These are phyloP conservation scores for Cataglyphis cursor DNA, from an alignment of 2,888 invertebrate species.

Conservation along the genomic window DNA sequence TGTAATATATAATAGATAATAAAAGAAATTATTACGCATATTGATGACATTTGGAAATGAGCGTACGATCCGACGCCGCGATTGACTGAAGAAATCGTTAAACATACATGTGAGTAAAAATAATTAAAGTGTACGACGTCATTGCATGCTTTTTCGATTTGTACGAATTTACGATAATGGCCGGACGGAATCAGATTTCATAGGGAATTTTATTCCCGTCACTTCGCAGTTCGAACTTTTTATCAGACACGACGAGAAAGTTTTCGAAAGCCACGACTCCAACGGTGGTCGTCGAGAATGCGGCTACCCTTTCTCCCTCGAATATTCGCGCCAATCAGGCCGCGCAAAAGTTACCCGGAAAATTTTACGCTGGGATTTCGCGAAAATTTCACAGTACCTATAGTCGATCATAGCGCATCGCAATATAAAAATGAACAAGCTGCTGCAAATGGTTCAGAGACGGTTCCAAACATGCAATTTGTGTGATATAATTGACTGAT, in stretches of 20 bases:
- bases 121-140: constrained; percentile 56
- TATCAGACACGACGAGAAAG: constrained; percentile 65
- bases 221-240: constrained; percentile 68
- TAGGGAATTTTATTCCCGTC: constrained; percentile 69
- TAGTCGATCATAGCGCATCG: constrained; percentile 19
- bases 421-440: constrained; percentile 4
- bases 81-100: constrained; percentile 69
- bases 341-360: constrained; percentile 61
- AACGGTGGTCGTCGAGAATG: constrained; percentile 61
- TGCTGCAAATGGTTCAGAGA: neutral
- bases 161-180: constrained; percentile 70
- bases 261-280: constrained; percentile 69
- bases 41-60: constrained; percentile 60
- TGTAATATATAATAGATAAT: constrained; percentile 6
- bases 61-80: constrained; percentile 54
- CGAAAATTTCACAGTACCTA: constrained; percentile 34
- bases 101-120: constrained; percentile 63
- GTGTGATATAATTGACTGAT: neutral
- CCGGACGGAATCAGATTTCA: constrained; percentile 71
- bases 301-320: constrained; percentile 26
- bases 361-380: constrained; percentile 34
- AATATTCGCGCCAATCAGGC: constrained; percentile 67
- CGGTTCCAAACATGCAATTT: neutral
- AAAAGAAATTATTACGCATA: constrained; percentile 67
- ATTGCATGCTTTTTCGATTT: constrained; percentile 60